Evolutionary conservation across 2,113 vertebrate species (phyloP).

Genomic region (Nettapus auritus): DNA sequence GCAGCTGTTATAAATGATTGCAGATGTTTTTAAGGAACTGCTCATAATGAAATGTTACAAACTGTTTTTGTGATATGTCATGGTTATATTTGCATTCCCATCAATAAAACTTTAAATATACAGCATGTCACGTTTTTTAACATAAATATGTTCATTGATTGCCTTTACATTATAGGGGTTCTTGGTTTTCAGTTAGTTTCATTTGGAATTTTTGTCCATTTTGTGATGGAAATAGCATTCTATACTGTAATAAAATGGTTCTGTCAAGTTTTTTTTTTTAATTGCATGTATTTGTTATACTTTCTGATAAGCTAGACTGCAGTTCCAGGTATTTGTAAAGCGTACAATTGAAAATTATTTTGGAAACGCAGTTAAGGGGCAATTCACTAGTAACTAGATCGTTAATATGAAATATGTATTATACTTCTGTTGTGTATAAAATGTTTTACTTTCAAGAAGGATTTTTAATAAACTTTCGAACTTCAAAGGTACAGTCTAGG

Average conservation of each 20-base stretch:
- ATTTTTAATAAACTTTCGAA: background rate
- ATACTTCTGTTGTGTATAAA: background rate
- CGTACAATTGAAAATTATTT: background rate
- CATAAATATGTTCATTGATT: background rate
- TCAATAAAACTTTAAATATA: constrained; percentile 66
- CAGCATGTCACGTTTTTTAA: constrained; percentile 8
- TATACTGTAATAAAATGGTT: background rate
- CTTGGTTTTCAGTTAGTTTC: background rate
- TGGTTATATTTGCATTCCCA: constrained; percentile 17
- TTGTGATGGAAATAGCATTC: background rate
- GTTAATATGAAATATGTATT: background rate
- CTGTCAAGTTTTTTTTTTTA: background rate
- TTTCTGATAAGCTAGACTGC: background rate
- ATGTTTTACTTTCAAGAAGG: background rate
- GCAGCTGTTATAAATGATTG: constrained; percentile 47
- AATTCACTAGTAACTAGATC: background rate
- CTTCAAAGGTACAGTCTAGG: background rate
- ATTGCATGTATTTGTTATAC: background rate
- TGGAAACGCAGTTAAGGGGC: background rate
- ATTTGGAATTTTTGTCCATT: background rate
- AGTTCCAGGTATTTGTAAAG: background rate
- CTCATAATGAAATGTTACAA: constrained; percentile 35
- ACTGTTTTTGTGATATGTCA: constrained; percentile 32
- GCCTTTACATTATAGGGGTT: background rate
- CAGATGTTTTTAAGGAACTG: constrained; percentile 63